Evolutionary conservation across 2,888 invertebrate species (phyloP), one percentile per base, ranked within the genome.

Genomic region (Automeris io): DNA sequence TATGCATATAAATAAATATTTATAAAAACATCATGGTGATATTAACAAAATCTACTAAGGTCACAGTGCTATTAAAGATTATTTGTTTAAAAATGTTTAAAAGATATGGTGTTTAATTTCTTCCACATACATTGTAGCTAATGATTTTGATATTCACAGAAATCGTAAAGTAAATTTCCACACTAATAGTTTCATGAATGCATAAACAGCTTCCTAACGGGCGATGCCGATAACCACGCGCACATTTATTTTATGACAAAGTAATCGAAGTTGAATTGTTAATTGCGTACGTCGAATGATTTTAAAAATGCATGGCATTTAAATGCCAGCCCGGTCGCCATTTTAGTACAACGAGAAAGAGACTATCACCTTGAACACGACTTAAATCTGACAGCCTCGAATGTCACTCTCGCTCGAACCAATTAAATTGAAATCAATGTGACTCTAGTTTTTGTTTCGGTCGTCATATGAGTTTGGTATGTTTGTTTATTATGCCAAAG

Each of bases 221-320:
- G 54, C 54, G 49, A 51, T 49, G 55, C 45, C 61, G 54, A 65
- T 66, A 68, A 58, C 66, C 62, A 64, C 57, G 56, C 63, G 54
- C 55, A 61, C 66, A 59, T 74, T 76, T 78, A 79, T 77, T 74
- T 76, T 78, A 79, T 77, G 78, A 82, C 78, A 77, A 77, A 78
- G 78, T 80, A 75, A 81, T 77, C 76, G 80, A 76, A 75, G 65
- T 71, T 63, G 67, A 74, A 78, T 77, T 75, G 73, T 78, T 83
- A 82, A 85, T 83, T 85, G 72, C 73, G 65, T 74, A 70, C 72
- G 74, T 70, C 67, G 75, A 60, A 73, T 76, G 80, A 77, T 75
- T 83, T 78, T 82, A 83, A 85, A 85, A 86, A 83, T 72, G 77
- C 74, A 79, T 85, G 86, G 83, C 85, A 85, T 86, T 86, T 86